Base-by-base conservation (phyloP, 1,140 invertebrate species). In the Microplitis mediator region DNA sequence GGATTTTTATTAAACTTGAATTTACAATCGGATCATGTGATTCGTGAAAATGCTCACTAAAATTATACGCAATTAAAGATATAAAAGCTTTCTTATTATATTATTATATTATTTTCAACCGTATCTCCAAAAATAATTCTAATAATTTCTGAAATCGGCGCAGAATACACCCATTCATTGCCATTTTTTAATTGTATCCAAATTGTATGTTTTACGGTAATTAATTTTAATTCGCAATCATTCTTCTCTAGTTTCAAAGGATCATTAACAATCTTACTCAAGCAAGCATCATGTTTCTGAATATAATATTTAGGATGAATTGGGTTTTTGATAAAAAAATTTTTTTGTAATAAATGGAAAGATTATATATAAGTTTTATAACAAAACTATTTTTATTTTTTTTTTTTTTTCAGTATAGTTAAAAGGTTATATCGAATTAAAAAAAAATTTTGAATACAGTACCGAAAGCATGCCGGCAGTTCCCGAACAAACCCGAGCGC, bases 181-280 rank as follows among this genome's bases (percentile, higher is more conserved):
- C 58, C 58, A 34, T 63, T 72, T 45, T 72, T 72, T 3, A 66
- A 66, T 61, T 72, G 71, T 32, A 67, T 60, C 71, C 63, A 71
- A 35, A 71, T 71, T 23, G 61, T 35, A 16, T 71, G 39, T 54
- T 56, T 1, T n/a, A 39, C 13, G 3, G 0, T 36, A 56, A 71
- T 45, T 36, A 71, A 11, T 71, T 64, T 64, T 1, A 71, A 8
- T 35, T 64, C 45, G 50, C 69, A 54, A 56, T 71, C 69, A 13
- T 71, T 14, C 31, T 64, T 14, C 1, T 56, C 8, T 64, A 64
- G 13, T 8, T 71, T 71, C 1, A 71, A 23, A 5, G 69, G 69
- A 31, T 71, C 60, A 36, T 64, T 71, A 3, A 71, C 69, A 45
- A 64, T 71, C 34, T 71, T 64, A 56, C 62, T 71, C 61, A 71